Base-by-base conservation (phyloP, 2,113 vertebrate genomes). In the Urocynchramus pylzowi region DNA sequence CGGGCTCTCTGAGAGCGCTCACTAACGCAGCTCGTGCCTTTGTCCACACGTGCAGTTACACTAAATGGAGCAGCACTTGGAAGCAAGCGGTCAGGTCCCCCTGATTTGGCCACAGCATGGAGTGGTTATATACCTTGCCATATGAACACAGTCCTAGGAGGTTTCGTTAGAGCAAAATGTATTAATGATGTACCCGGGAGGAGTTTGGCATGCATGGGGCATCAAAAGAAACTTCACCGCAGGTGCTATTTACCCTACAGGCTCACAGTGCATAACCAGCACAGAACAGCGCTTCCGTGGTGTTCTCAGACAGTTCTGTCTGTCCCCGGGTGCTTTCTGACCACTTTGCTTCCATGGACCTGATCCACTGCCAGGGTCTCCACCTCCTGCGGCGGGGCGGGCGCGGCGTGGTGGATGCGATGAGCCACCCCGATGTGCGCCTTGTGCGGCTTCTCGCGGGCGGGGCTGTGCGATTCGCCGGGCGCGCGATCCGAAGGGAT, bases 281-380 rank as follows among this genome's bases (percentile, higher is more conserved):
- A 96, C 76, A 67, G 93, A 97, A 77, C 84, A 90, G 97, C 93
- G 56, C 75, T 53, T 45, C 65, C 87, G 47, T 96, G 89, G 73
- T 22, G 89, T 49, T 20, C 74, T 98, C 97, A 99, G 98, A 99
- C 99, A 98, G 99, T 99, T 98, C 99, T 99, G 98, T 99, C 99
- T 7, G 99, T 95, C 93, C 98, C 99, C 8, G 99, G 98, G 96
- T 98, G 98, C 98, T 99, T 99, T 89, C 99, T 98, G 88, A 98
- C 98, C 52, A 98, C 99, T 96, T 99, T 99, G 81, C 98, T 98
- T 16, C 98, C 98, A 0, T 98, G 99, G 84, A 99, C 99, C 98
- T 99, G 99, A 96, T 99, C 99, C 93, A 99, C 99, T 0, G 99
- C 99, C 97, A 99, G 98, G 2, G 98, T 99, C 97, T 99, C 99